phyloP scores from a whole-genome alignment of 2,113 vertebrate genomes.

The Oceanites oceanicus region DNA sequence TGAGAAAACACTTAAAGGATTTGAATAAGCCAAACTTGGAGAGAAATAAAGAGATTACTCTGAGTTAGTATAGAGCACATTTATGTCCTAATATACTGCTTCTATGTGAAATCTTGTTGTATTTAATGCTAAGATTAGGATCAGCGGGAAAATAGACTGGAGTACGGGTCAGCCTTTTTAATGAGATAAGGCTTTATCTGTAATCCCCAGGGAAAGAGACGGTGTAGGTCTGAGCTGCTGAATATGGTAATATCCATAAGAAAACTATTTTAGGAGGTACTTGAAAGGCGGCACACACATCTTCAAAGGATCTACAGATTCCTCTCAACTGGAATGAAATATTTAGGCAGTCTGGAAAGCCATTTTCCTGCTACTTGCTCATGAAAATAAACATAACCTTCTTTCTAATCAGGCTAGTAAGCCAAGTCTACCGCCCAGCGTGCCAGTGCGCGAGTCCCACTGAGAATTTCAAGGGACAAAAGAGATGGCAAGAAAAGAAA shows the following conservation, averaged over 20 bases:
- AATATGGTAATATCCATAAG: slow-evolving; percentile 6
- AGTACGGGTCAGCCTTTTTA: neutral
- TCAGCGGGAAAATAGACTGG: neutral
- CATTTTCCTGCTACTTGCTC: neutral
- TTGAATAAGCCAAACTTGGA: slow-evolving; percentile 5
- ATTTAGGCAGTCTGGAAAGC: neutral
- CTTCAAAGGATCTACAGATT: neutral
- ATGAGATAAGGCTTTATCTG: neutral
- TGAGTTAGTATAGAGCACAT: neutral
- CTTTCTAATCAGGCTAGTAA: neutral
- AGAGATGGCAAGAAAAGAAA: neutral
- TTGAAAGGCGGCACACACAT: neutral
- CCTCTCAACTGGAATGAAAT: neutral
- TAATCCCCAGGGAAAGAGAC: neutral
- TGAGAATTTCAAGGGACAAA: slow-evolving; percentile 6
- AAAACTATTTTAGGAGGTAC: neutral
- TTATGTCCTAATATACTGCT: neutral
- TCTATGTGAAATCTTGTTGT: neutral
- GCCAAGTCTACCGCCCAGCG: neutral
- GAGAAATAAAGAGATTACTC: slow-evolving; percentile 3
- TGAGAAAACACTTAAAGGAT: neutral
- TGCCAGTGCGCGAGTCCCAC: rapidly evolving
- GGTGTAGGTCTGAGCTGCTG: neutral
- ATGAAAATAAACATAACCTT: slow-evolving; percentile 12
- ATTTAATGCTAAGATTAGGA: neutral